phyloP scores from a whole-genome alignment of 2,797 vertebrate genomes.

The Gobio occitaniae region DNA sequence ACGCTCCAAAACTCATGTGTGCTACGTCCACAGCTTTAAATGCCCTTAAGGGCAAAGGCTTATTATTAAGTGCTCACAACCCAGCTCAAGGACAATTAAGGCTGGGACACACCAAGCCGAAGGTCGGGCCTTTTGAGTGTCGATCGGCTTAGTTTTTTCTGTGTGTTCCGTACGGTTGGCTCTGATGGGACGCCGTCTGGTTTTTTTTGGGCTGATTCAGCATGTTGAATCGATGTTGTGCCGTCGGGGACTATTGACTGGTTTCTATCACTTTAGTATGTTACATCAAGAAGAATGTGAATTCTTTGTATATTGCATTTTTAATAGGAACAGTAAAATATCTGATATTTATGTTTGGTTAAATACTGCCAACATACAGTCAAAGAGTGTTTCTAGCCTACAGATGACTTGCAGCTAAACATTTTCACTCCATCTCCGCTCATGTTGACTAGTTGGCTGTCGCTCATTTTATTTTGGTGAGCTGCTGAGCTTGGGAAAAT shows the following conservation, averaged over 20 bases:
- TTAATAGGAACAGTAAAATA: not conserved
- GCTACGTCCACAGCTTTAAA: conserved; percentile 18
- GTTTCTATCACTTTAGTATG: not conserved
- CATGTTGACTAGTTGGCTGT: conserved; percentile 50
- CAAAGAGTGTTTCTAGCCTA: conserved; percentile 56
- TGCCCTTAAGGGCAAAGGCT: conserved; percentile 14
- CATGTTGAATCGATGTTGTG: too few species aligned
- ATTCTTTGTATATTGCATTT: not conserved
- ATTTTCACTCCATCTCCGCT: conserved; percentile 48
- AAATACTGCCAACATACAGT: conserved; percentile 61
- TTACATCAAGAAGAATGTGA: not conserved
- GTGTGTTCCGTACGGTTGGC: too few species aligned
- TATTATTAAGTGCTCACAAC: not conserved
- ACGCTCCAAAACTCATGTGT: conserved; percentile 47
- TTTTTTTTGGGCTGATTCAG: too few species aligned
- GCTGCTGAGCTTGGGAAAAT: conserved; percentile 79
- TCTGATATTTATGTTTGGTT: conserved; percentile 49
- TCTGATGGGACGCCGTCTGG: too few species aligned
- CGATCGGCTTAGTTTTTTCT: too few species aligned
- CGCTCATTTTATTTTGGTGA: conserved; percentile 69
- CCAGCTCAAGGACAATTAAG: conserved; percentile 18
- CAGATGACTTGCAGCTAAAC: conserved; percentile 26
- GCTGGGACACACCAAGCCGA: too few species aligned
- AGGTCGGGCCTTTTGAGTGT: too few species aligned
- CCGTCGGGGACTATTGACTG: not conserved